Base-by-base conservation (phyloP, 2,797 vertebrate genomes). In the Zalophus californianus region DNA sequence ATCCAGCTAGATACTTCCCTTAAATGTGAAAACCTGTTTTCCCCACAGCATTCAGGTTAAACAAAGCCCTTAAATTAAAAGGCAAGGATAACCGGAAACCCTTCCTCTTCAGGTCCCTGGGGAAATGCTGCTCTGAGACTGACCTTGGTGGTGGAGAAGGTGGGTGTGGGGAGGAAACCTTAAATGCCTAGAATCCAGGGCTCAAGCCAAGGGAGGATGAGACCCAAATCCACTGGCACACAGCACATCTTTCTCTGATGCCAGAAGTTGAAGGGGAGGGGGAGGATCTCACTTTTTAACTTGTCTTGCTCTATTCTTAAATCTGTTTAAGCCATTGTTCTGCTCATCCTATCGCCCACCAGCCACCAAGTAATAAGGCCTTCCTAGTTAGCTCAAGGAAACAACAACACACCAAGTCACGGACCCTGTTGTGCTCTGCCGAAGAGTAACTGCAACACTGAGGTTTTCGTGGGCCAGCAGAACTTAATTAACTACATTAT, bases 21-120 rank as follows among this genome's bases (percentile, higher is more conserved):
- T 94, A 83, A 79, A 72, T 44, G 25, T 94, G 84, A 96, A 97
- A 93, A 97, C 83, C 38, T 87, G 83, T 64, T 23, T 29, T 25
- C 14, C 23, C 32, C 72, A 73, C 12, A 94, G 38, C 27, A 78
- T 86, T 87, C 79, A 95, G 83, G 48, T 96, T 96, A 94, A 97
- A 97, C 89, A 96, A 97, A 95, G 73, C 73, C 88, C 68, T 95
- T 97, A 96, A 97, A 93, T 86, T 94, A 95, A 94, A 97, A 84
- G 60, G 56, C 88, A 96, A 93, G 70, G 80, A 91, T 79, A 97
- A 93, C 12, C 20, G 7, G 93, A 98, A 98, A 96, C 32, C 48
- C 38, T 96, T 96, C 97, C 86, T 97, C 85, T 97, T 54, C 52
- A 35, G 54, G 48, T 86, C 92, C 93, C 88, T 44, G 12, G 93